Evolutionary conservation across 1,140 invertebrate species (phyloP).

Genomic region (Catajapyx aquilonaris): DNA sequence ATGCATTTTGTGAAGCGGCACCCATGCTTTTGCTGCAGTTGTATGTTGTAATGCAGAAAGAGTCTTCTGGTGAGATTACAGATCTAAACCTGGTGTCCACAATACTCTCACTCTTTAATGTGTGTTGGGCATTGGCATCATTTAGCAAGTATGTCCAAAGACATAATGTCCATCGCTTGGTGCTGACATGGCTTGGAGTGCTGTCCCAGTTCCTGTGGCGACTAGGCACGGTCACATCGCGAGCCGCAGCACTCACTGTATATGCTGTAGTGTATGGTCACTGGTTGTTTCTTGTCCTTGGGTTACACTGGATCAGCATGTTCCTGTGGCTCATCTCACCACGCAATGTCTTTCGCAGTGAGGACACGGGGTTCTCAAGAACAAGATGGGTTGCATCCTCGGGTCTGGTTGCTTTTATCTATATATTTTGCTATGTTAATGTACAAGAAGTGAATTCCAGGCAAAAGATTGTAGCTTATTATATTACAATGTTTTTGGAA

Average conservation of each 20-base stretch:
- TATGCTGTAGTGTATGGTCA: constrained; percentile 68
- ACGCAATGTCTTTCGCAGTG: constrained; percentile 59
- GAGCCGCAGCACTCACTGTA: constrained; percentile 56
- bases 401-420: constrained; percentile 59
- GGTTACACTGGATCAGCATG: constrained; percentile 64
- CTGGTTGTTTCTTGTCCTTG: constrained; percentile 60
- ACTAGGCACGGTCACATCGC: constrained; percentile 60
- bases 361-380: constrained; percentile 42
- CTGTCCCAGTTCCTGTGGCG: constrained; percentile 64
- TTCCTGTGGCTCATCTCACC: constrained; percentile 68
- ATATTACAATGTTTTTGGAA: constrained; percentile 78
- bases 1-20: constrained; percentile 68
- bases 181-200: constrained; percentile 75
- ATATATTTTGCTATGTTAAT: constrained; percentile 80
- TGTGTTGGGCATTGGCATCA: constrained; percentile 75
- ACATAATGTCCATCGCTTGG: constrained; percentile 57
- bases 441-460: constrained; percentile 55
- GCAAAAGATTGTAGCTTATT: constrained; percentile 67
- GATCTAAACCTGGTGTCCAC: constrained; percentile 65
- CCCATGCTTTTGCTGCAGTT: constrained; percentile 68
- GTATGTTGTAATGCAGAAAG: constrained; percentile 35
- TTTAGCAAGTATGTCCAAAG: constrained; percentile 69
- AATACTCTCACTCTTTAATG: constrained; percentile 55
- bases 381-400: constrained; percentile 41
- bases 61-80: constrained; percentile 30